A percentile compares a stretch with the other conserved stretches of the same genome.
These are phyloP conservation scores for Rachycentron canadum DNA, from an alignment of 2,797 vertebrate species.

Conservation along the genomic window DNA sequence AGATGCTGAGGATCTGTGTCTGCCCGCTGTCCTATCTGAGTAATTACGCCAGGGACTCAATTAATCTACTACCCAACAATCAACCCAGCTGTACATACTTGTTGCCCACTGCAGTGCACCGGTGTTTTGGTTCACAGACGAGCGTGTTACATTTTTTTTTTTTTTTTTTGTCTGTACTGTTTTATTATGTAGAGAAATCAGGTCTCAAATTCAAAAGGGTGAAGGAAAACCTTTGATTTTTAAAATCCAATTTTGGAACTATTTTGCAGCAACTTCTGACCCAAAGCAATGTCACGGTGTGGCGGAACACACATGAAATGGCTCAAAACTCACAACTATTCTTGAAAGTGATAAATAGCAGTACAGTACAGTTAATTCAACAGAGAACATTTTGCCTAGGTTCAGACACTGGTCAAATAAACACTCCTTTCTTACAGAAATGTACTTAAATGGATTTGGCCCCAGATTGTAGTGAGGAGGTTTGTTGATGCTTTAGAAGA, in stretches of 20 bases:
- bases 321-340: neutral
- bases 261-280: slow-evolving; percentile 1
- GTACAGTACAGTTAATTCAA: too few species aligned
- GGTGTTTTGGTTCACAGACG: slow-evolving; percentile 40
- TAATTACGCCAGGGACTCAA: slow-evolving; percentile 81
- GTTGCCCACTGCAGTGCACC: slow-evolving; percentile 56
- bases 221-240: slow-evolving; percentile 11
- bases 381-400: neutral
- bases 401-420: neutral
- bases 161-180: neutral
- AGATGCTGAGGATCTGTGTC: slow-evolving; percentile 82
- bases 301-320: neutral
- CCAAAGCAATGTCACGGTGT: neutral
- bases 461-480: neutral
- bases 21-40: slow-evolving; percentile 78
- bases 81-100: slow-evolving; percentile 73
- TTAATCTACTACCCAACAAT: slow-evolving; percentile 82
- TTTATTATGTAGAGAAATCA: neutral
- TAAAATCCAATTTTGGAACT: neutral
- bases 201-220: neutral
- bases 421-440: slow-evolving; percentile 5
- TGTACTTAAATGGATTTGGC: slow-evolving; percentile 28
- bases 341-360: neutral
- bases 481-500: slow-evolving; percentile 28
- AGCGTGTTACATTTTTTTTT: slow-evolving; percentile 3